Base-by-base conservation (phyloP, 2,113 vertebrate species). In the Scortum barcoo region DNA sequence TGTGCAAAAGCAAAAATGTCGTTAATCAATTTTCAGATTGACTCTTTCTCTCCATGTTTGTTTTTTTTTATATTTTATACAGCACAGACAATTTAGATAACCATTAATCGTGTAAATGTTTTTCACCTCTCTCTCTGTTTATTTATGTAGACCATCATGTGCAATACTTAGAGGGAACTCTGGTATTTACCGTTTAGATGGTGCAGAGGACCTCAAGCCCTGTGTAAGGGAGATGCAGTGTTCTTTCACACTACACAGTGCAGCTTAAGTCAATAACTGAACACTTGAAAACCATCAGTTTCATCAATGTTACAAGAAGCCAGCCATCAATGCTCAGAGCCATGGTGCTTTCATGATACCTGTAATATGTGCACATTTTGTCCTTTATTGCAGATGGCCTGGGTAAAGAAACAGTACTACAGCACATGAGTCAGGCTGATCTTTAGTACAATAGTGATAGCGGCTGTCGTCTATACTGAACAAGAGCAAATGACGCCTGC, bases 401-500 rank as follows among this genome's bases (percentile, higher is more conserved):
- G 38, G 22, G 44, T 66, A 54, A 74, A 75, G 12, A 57, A 78
- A 58, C n/a, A n/a, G n/a, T n/a, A n/a, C n/a, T 36, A n/a, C 28
- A 51, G 28, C 9, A n/a, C n/a, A 24, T 38, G 60, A 73, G 62
- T 26, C 56, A 50, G 56, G 36, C 68, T 40, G 46, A 62, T 51
- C 50, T 26, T 82, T 70, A 20, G 71, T 30, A 36, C 36, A 50
- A 40, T 19, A 42, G 28, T 63, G 50, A 50, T 40, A 22, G 46
- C 65, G 57, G 62, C 44, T 70, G 75, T 68, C 17, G 10, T 76
- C 63, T 80, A 7, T 20, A 22, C 69, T 68, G 75, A 86, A 61
- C 53, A 71, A 66, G 51, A 86, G 72, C 68, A 75, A 80, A 80
- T 75, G 33, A 67, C 65, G 66, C 61, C 60, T 66, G 54, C 73